A percentile compares a stretch with the other conserved stretches of the same genome.
phyloP scores from a whole-genome alignment of 2,797 vertebrate genomes.

The Threskiornis aethiopicus region DNA sequence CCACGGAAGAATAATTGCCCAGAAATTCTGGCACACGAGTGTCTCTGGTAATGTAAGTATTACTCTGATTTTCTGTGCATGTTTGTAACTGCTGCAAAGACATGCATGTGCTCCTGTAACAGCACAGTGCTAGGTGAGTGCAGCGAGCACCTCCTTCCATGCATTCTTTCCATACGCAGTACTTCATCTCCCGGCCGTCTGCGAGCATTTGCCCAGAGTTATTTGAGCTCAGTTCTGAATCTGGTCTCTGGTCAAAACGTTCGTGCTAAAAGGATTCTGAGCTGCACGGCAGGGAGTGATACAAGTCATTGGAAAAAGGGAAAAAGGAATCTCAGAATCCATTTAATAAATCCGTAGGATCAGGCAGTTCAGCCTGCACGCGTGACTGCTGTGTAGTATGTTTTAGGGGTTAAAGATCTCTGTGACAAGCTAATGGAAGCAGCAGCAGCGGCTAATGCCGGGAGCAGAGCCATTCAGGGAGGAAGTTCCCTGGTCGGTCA shows the following conservation, averaged over 20 bases:
- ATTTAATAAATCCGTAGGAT: background rate
- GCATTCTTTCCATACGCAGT: background rate
- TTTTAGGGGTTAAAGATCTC: background rate
- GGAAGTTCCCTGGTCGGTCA: background rate
- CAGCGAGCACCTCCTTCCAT: background rate
- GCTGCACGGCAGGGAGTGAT: background rate
- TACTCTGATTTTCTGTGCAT: background rate
- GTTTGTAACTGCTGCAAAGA: background rate
- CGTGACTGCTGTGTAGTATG: background rate
- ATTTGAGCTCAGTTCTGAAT: background rate
- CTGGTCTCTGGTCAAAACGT: background rate
- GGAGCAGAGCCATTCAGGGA: background rate
- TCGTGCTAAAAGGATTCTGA: background rate
- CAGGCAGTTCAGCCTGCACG: background rate
- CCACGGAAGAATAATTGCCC: background rate
- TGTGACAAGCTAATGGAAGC: background rate
- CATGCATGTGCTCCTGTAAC: background rate
- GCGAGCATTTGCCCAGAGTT: background rate
- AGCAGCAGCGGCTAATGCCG: background rate
- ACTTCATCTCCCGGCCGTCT: background rate
- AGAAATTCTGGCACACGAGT: background rate
- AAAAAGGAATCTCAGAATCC: background rate
- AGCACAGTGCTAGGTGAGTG: background rate
- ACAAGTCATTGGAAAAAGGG: background rate
- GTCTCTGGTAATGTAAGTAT: background rate